Evolutionary conservation across 2,113 vertebrate species (phyloP), one percentile per base, ranked within the genome.

Genomic region (Cardinalis cardinalis): DNA sequence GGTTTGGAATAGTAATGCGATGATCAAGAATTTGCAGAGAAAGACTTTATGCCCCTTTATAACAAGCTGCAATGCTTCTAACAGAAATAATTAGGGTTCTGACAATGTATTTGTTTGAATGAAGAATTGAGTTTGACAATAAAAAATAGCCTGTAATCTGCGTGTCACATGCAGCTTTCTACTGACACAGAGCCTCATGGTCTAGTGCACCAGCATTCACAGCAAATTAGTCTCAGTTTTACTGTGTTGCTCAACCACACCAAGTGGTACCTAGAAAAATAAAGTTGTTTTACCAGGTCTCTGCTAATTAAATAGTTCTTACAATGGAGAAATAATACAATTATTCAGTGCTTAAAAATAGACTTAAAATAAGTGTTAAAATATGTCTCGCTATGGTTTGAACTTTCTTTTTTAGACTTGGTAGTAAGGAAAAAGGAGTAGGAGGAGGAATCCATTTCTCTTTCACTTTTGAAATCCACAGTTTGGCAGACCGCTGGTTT

Each of bases 81-180:
- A 89, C 83, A 83, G 77, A 75, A 95, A 53, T 94, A 90, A 90
- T 89, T 92, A 93, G 66, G 26, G 25, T 93, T 95, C 87, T 90
- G 84, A 90, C 77, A 87, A 65, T 80, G 48, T 70, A 79, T 70
- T 88, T 31, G 66, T 89, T 85, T 83, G 72, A 91, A 66, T 73
- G 90, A 92, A 93, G 70, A 55, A 92, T 90, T 82, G 77, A 93
- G 52, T 87, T 90, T 93, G 88, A 95, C 88, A 87, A 61, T 90
- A 90, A 93, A 88, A 95, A 95, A 75, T 93, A 84, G 88, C 59
- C 72, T 90, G 81, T 94, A 89, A 95, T 96, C 93, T 92, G 66
- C 1, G 0, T 69, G 87, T 88, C 87, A 82, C 36, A 44, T 81
- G 63, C 65, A 81, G 76, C 88, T 90, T 78, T 93, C 80, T 74